Base-by-base conservation (phyloP, 64 coral and sea anemone genomes). In the Pachyseris speciosa region DNA sequence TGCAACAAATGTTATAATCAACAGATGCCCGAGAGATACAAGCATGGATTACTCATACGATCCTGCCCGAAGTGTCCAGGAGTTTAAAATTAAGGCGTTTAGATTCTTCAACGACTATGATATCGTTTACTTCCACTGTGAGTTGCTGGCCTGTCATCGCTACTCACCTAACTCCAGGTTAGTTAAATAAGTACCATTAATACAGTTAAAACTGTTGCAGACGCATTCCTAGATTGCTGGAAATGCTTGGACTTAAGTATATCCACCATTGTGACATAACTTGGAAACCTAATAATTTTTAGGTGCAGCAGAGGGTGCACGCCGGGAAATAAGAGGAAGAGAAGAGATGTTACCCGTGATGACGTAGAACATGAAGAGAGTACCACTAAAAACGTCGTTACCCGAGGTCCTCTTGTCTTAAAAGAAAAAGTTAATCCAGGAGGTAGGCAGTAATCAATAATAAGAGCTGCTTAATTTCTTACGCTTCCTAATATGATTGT, bases 41-140 rank as follows among this genome's bases (percentile, higher is more conserved):
- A 61, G 20, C 4, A 81, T 81, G 77, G 77, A 16, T 5, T 81
- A 81, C 77, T 39, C 34, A 15, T 81, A 61, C 19, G 22, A 81
- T 40, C n/a, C 77, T 1, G 3, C 0, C 0, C 31, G 77, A 26
- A 58, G 9, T 16, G 60, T 3, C 6, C 77, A 81, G 9, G 9
- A 81, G 13, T 81, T 81, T 26, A 59, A 53, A 59, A 61, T 81
- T 17, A 81, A 12, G 22, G 8, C 30, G 7, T 81, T 81, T 37
- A 58, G 77, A 4, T 81, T 81, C 77, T 81, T 81, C 9, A 41
- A 43, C 52, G 77, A 81, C 77, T 81, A 81, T n/a, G 34, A 60
- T 0, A 11, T 17, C 0, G 48, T 79, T 30, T 79, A 79, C 75
- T 22, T 79, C 17, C 75, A 79, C 12, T 79, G 75, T 10, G 30